phyloP scores from a whole-genome alignment of 92 coral and sea anemone genomes.

The Palythoa grandiflora region DNA sequence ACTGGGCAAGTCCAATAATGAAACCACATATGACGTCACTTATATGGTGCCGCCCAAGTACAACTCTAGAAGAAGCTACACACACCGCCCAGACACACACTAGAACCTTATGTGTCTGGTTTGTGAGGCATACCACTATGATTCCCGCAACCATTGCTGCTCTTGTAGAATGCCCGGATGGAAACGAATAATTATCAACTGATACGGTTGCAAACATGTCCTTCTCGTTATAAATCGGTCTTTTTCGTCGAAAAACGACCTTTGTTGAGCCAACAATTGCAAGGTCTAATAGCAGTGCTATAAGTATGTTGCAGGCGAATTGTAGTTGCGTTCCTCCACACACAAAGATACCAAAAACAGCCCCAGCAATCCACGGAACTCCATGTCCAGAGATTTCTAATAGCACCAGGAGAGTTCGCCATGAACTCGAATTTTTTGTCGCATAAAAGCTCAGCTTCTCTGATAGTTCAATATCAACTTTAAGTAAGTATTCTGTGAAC shows the following conservation, averaged over 20 bases:
- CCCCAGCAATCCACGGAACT: constrained; percentile 89
- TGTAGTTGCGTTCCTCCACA: constrained; percentile 63
- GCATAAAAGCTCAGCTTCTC: constrained; percentile 77
- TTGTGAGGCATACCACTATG: constrained; percentile 56
- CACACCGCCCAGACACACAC: constrained; percentile 83
- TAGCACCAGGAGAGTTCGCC: constrained; percentile 71
- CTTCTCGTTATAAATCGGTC: constrained; percentile 82
- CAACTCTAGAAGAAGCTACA: constrained; percentile 86
- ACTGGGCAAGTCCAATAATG: constrained; percentile 80
- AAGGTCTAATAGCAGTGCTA: constrained; percentile 84
- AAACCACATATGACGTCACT: constrained; percentile 88
- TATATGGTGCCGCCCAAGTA: constrained; percentile 94
- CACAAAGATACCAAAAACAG: constrained; percentile 65
- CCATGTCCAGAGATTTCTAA: constrained; percentile 96
- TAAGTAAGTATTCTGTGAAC: constrained; percentile 37
- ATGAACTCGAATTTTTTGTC: constrained; percentile 54
- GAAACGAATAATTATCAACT: constrained; percentile 92
- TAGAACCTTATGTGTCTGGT: constrained; percentile 46
- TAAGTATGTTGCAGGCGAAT: constrained; percentile 83
- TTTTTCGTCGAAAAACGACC: constrained; percentile 69
- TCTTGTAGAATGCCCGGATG: constrained; percentile 93
- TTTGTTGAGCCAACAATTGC: constrained; percentile 80
- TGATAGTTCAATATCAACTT: constrained; percentile 70
- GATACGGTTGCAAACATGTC: constrained; percentile 98
- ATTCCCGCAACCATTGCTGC: constrained; percentile 93